Evolutionary conservation across 1,140 invertebrate species (phyloP).

Genomic region (Danaus melanippus): DNA sequence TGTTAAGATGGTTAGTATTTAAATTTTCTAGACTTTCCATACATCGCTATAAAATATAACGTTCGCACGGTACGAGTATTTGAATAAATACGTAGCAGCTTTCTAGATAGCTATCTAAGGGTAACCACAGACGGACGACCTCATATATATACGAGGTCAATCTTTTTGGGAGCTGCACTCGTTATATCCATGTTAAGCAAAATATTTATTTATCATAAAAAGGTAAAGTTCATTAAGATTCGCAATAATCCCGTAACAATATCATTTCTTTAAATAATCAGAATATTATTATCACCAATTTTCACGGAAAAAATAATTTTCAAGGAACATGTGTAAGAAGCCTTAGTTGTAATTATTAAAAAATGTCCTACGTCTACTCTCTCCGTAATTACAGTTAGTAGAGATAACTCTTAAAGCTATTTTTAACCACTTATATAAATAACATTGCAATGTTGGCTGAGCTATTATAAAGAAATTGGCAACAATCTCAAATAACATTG

Average conservation of each 20-base stretch:
- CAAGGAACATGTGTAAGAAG: not conserved
- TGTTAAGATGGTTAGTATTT: too few species aligned
- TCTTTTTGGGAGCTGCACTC: not conserved
- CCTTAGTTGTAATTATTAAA: conserved; percentile 24
- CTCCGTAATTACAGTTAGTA: conserved; percentile 23
- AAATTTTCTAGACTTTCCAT: conserved; percentile 40
- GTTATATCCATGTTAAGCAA: not conserved
- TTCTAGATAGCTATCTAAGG: conserved; percentile 25
- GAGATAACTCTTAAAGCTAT: conserved; percentile 10
- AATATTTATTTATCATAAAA: too few species aligned
- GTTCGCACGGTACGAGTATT: conserved; percentile 39
- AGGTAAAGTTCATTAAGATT: too few species aligned
- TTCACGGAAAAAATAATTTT: too few species aligned
- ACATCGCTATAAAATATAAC: conserved; percentile 48
- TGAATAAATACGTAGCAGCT: conserved; percentile 34
- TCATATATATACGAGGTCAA: not conserved
- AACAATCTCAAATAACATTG: not conserved
- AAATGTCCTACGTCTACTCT: conserved; percentile 27
- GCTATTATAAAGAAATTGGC: not conserved
- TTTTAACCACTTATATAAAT: conserved; percentile 11
- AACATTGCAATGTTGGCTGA: not conserved
- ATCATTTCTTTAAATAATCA: too few species aligned
- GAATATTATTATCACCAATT: too few species aligned
- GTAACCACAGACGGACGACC: not conserved
- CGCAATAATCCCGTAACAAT: too few species aligned